Conservation (phyloP, 2,113 vertebrate genomes). For the Labeo rohita region DNA sequence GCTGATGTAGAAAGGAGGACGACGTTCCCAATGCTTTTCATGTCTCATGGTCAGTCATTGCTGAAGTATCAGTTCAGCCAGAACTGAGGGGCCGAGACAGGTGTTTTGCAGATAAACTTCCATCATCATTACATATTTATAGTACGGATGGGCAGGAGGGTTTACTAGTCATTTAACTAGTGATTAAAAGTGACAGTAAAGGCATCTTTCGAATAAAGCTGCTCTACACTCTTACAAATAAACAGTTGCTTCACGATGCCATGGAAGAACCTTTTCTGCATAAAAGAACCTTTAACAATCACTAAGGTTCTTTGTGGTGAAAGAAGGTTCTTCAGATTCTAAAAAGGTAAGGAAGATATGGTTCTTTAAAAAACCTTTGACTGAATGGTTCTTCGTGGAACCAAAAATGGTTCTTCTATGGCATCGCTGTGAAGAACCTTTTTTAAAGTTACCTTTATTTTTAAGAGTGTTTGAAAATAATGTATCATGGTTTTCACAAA, state of each 20-base stretch:
- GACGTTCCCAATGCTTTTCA: neutral
- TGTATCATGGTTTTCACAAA: neutral
- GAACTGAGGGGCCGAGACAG: neutral
- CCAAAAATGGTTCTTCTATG: too few relatives aligned
- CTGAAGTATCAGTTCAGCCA: conserved; percentile 4
- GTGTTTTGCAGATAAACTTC: neutral
- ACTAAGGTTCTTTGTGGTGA: too few relatives aligned
- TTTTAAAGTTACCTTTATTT: too few relatives aligned
- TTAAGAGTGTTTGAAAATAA: neutral
- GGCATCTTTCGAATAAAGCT: neutral
- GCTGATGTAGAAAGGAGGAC: conserved; percentile 36
- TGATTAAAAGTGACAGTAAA: neutral
- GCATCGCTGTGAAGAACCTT: too few relatives aligned
- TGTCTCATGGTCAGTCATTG: neutral
- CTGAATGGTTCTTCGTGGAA: too few relatives aligned
- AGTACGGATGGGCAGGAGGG: neutral
- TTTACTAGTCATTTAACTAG: neutral
- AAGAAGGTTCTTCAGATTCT: too few relatives aligned
- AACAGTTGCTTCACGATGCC: too few relatives aligned
- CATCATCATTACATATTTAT: conserved; percentile 8
- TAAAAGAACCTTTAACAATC: too few relatives aligned
- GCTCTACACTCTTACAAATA: neutral
- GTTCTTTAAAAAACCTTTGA: too few relatives aligned
- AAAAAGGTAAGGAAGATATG: too few relatives aligned
- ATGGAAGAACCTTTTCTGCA: too few relatives aligned